phyloP scores from a whole-genome alignment of 1,140 invertebrate genomes.

The Tenebrio molitor region DNA sequence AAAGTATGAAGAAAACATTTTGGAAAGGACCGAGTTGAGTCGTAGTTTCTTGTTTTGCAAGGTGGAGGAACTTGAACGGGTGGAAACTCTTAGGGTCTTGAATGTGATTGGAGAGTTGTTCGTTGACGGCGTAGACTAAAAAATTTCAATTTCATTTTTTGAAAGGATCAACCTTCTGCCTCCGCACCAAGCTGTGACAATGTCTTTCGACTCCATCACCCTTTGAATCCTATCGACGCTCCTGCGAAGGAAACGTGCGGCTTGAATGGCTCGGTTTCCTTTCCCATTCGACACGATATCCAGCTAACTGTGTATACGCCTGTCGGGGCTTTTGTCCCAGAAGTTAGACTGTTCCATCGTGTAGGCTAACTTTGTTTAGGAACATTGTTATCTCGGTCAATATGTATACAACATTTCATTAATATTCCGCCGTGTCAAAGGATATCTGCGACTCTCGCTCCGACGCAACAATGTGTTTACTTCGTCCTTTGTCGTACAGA shows the following conservation, averaged over 20 bases:
- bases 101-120: no score
- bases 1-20: no score
- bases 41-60: no score
- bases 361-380: conserved; percentile 51
- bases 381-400: conserved; percentile 52
- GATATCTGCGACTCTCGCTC: conserved; percentile 39
- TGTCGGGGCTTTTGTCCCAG: conserved; percentile 32
- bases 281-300: conserved; percentile 37
- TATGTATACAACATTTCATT: conserved; percentile 53
- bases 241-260: conserved; percentile 39
- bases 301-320: conserved; percentile 22
- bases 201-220: conserved; percentile 9
- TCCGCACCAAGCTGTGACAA: background rate
- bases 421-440: conserved; percentile 52
- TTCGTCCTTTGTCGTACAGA: background rate
- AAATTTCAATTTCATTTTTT: background rate
- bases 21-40: no score
- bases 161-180: background rate
- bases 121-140: no score
- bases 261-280: conserved; percentile 40
- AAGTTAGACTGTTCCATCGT: conserved; percentile 38
- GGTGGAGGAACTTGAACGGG: no score
- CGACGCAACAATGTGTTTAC: conserved; percentile 29
- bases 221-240: conserved; percentile 34
- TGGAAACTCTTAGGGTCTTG: no score